Conservation (phyloP, 2,797 vertebrate genomes). For the Fundulus diaphanus region DNA sequence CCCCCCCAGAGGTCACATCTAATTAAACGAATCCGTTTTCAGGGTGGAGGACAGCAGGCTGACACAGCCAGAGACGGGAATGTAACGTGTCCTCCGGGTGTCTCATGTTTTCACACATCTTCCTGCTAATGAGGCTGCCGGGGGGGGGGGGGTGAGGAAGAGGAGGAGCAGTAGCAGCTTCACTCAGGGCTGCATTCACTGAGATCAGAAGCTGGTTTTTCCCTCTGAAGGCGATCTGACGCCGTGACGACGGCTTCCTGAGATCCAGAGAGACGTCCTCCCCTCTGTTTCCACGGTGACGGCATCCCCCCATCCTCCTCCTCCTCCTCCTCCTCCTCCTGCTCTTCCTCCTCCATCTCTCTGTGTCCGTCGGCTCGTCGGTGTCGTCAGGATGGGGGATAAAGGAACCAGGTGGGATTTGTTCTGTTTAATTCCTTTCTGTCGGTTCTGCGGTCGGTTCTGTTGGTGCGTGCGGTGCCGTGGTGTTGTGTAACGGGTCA, state of each 20-base stretch:
- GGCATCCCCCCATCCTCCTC: slow-evolving; percentile 57
- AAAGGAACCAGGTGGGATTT: slow-evolving; percentile 71
- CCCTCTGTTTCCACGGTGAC: slow-evolving; percentile 73
- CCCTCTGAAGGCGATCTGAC: slow-evolving; percentile 50
- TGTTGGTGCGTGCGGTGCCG: background rate
- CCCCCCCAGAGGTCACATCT: too few relatives aligned
- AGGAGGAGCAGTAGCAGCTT: slow-evolving; percentile 13
- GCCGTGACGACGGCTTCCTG: slow-evolving; percentile 56
- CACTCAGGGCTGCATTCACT: slow-evolving; percentile 4
- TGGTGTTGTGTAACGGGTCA: slow-evolving; percentile 43
- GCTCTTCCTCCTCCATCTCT: slow-evolving; percentile 39
- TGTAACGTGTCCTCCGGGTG: slow-evolving; percentile 33
- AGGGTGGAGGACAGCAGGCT: slow-evolving; percentile 23
- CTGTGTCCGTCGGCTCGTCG: slow-evolving; percentile 28
- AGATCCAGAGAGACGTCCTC: slow-evolving; percentile 35
- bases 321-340: slow-evolving; percentile 27
- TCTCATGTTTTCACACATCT: slow-evolving; percentile 40
- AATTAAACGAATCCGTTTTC: too few relatives aligned
- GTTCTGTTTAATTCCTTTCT: background rate
- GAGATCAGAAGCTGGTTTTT: slow-evolving; percentile 50
- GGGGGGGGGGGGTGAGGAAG: background rate
- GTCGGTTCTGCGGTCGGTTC: background rate
- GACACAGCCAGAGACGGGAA: slow-evolving; percentile 34
- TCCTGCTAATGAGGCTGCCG: slow-evolving; percentile 46
- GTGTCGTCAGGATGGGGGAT: slow-evolving; percentile 69